These are phyloP conservation scores for Chromobotia macracanthus DNA, from an alignment of 2,797 vertebrate genomes.

Conservation along the genomic window DNA sequence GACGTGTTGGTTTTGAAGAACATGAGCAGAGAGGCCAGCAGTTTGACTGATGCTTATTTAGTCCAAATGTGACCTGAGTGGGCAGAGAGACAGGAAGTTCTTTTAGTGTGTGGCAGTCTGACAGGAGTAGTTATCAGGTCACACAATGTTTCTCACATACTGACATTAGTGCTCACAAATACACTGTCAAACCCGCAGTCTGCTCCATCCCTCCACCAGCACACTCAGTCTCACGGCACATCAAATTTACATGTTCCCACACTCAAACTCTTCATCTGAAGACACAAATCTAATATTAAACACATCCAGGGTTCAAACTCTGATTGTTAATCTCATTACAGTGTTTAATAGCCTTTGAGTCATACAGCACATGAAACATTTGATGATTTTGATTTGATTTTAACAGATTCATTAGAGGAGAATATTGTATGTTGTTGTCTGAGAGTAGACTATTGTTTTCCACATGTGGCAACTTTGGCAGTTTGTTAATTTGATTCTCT, in stretches of 20 bases:
- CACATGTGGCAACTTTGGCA: neutral
- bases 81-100: constrained; percentile 49
- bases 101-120: constrained; percentile 73
- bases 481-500: constrained; percentile 64
- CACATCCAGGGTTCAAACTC: neutral
- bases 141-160: constrained; percentile 1
- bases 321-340: neutral
- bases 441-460: neutral
- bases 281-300: no score
- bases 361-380: no score
- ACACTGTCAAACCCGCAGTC: neutral
- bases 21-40: constrained; percentile 65
- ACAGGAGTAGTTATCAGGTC: constrained; percentile 75
- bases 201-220: neutral
- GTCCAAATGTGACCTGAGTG: constrained; percentile 49
- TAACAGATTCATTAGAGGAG: neutral
- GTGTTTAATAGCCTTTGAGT: neutral
- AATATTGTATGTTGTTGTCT: neutral
- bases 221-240: neutral
- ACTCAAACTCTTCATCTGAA: no score
- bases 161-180: neutral
- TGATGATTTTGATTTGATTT: no score
- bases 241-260: neutral
- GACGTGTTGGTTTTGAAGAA: constrained; percentile 22
- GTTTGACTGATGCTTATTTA: constrained; percentile 68